Base-by-base conservation (phyloP, 2,113 vertebrate genomes). In the Onychostruthus taczanowskii region DNA sequence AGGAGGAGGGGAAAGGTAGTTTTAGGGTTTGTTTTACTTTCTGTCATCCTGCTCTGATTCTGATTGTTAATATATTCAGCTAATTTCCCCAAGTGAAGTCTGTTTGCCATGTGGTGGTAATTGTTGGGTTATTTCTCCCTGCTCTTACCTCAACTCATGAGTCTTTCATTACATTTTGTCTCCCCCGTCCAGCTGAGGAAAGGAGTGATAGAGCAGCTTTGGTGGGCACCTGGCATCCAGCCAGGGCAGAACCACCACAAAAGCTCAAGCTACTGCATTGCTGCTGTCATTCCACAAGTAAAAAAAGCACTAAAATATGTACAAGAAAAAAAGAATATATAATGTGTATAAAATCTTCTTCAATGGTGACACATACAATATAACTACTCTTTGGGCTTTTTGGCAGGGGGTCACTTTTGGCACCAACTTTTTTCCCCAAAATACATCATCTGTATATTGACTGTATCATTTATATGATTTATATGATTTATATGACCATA, bases 341-440 rank as follows among this genome's bases (percentile, higher is more conserved):
- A 43, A 37, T 50, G 56, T 7, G 7, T 67, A 24, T 39, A 64
- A 72, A 87, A 33, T 47, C 16, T 55, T n/a, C 16, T 82, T 75
- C 44, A 50, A 0, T 1, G 1, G 23, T 58, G 19, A 9, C 50
- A 62, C 5, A 31, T 59, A 41, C 28, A 35, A 14, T 44, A 4
- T 27, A 53, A 37, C 11, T 69, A 15, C 15, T 73, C 28, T 61
- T 59, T 11, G 28, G 49, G 44, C 19, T 67, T 84, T 79, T 89
- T 89, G 46, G 10, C 28, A 70, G 31, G 16, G 19, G 3, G 22
- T 84, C 10, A n/a, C 17, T 87, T 84, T 61, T 59, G 46, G 27
- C 47, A 68, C 30, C 35, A 74, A 18, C 20, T 24, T 67, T 64
- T 11, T 6, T 10, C 14, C 18, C 6, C 13, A 12, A 19, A 80